phyloP scores from a whole-genome alignment of 64 coral and sea anemone genomes.

The Porites australiensis region DNA sequence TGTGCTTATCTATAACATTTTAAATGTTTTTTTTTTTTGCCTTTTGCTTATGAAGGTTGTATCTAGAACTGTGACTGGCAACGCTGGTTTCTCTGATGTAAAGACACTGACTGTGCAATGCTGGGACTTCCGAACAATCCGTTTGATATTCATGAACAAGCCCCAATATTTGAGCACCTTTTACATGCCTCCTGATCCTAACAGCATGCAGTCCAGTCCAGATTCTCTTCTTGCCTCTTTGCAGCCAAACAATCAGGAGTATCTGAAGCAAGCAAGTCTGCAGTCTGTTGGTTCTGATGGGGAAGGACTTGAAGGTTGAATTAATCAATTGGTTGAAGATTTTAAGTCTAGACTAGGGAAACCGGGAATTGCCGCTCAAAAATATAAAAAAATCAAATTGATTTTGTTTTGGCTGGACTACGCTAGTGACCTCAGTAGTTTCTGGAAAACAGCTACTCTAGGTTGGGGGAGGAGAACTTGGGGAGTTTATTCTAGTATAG shows the following conservation, averaged over 20 bases:
- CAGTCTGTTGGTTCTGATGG: constrained; percentile 22
- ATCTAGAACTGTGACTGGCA: constrained; percentile 78
- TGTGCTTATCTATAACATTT: too few relatives aligned
- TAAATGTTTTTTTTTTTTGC: background rate
- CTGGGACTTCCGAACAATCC: constrained; percentile 91
- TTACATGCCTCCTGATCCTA: constrained; percentile 71
- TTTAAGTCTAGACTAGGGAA: too few relatives aligned
- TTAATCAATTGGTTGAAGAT: too few relatives aligned
- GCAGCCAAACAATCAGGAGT: constrained; percentile 31
- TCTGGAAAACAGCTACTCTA: too few relatives aligned
- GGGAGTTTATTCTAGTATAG: too few relatives aligned
- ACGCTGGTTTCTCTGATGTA: constrained; percentile 94
- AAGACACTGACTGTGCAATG: constrained; percentile 90
- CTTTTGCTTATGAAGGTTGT: constrained; percentile 73
- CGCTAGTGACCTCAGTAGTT: too few relatives aligned
- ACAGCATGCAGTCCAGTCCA: constrained; percentile 88
- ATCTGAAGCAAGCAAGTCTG: constrained; percentile 8
- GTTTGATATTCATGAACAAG: constrained; percentile 91
- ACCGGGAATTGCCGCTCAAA: too few relatives aligned
- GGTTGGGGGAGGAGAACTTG: too few relatives aligned
- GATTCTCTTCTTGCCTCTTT: constrained; percentile 78
- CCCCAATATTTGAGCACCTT: constrained; percentile 68
- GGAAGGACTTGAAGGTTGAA: background rate
- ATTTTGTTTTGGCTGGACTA: too few relatives aligned
- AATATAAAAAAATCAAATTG: too few relatives aligned